Evolutionary conservation across 1,140 invertebrate genomes (phyloP), one percentile per base, ranked within the genome.

Genomic region (Sitodiplosis mosellana): DNA sequence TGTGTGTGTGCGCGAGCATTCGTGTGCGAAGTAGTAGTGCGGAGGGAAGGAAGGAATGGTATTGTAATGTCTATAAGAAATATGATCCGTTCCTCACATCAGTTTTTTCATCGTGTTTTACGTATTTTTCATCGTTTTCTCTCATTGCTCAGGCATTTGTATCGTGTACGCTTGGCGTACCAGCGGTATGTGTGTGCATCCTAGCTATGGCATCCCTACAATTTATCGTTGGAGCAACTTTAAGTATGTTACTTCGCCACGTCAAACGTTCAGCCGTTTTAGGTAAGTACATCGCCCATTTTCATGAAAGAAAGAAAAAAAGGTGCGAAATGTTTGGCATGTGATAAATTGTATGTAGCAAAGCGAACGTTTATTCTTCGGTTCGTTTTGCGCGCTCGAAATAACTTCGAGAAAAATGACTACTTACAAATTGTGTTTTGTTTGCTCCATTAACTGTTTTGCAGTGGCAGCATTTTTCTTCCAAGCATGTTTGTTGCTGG

Each of bases 391-490:
- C 47, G n/a, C n/a, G n/a, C n/a, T n/a, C n/a, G n/a, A n/a, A n/a
- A n/a, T n/a, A n/a, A n/a, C n/a, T n/a, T n/a, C 27, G 10, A 27
- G 10, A 27, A 27, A 27, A 10, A 27, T 27, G 10, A 5, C 3
- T 27, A 27, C 4, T 27, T 10, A 27, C 10, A 27, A 5, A 10
- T 27, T 5, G 4, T 5, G 10, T 27, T 27, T 27, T 27, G 27
- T 27, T 3, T 27, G 3, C 27, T 5, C 27, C 10, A 27, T 27
- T 27, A 10, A 27, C 27, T 47, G 49, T 27, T 33, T 61, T 63
- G 11, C 53, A 79, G 77, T 68, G 53, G 75, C 77, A 20, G 77
- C 75, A 45, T 76, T 78, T 52, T 70, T 73, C 27, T 80, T 80
- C 49, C 77, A 80, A 50, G 69, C 73, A 7, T 79, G 76, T 56